A percentile compares a stretch with the other conserved stretches of the same genome.
These are phyloP conservation scores for Siphlonurus alternatus DNA, from an alignment of 2,888 invertebrate genomes.

Conservation along the genomic window DNA sequence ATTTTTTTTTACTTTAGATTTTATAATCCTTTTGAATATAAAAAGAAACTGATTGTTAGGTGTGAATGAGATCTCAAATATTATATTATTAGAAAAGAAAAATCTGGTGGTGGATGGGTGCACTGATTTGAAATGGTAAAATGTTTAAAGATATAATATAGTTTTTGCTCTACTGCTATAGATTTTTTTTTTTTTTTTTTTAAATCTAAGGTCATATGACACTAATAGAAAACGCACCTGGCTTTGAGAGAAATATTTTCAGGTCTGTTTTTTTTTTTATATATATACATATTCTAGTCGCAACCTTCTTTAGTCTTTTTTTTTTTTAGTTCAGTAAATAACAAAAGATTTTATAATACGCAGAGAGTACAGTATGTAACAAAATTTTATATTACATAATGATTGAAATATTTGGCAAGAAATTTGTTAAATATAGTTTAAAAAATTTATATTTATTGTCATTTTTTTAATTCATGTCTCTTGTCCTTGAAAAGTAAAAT, in stretches of 20 bases:
- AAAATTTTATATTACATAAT: no score
- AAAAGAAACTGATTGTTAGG: neutral
- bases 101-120: neutral
- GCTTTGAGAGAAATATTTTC: neutral
- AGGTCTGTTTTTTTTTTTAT: neutral
- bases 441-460: no score
- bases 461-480: no score
- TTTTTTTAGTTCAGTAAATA: neutral
- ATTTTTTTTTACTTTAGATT: neutral
- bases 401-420: no score
- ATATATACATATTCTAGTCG: neutral
- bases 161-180: no score
- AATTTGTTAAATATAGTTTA: no score
- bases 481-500: no score
- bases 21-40: no score
- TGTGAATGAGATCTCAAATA: neutral
- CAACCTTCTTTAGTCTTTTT: neutral
- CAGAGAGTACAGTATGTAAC: neutral
- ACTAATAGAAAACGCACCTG: neutral
- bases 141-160: neutral
- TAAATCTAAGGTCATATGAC: neutral
- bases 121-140: neutral
- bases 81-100: neutral
- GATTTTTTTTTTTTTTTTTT: no score
- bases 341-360: neutral